Percentiles rank a stretch among this genome's conserved stretches.
Evolutionary conservation across 2,113 vertebrate species (phyloP).

Genomic region (Cynocephalus volans): DNA sequence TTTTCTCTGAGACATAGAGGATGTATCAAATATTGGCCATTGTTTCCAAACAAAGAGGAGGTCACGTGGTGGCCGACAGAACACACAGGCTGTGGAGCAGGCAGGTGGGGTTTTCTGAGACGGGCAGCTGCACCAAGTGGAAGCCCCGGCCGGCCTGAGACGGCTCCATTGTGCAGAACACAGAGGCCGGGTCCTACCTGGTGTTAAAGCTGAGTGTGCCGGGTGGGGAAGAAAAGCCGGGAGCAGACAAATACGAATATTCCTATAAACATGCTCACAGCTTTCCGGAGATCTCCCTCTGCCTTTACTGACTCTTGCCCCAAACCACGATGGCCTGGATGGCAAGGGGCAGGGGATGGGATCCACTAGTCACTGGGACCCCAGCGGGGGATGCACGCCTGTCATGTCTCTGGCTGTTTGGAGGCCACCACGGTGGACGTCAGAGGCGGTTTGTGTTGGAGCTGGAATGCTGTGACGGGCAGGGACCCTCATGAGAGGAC

Average conservation of each 20-base stretch:
- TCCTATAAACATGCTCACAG: too few relatives aligned
- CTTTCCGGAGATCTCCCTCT: too few relatives aligned
- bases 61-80: neutral
- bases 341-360: too few relatives aligned
- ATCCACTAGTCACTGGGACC: too few relatives aligned
- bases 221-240: neutral
- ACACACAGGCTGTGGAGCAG: neutral
- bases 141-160: neutral
- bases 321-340: too few relatives aligned
- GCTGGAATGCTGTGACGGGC: too few relatives aligned
- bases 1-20: neutral
- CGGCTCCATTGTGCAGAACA: neutral
- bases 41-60: neutral
- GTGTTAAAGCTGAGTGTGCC: neutral
- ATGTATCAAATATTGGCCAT: neutral
- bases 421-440: too few relatives aligned
- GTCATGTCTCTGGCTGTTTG: too few relatives aligned
- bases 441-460: too few relatives aligned
- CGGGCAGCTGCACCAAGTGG: neutral
- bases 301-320: too few relatives aligned
- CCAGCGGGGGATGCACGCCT: too few relatives aligned
- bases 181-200: neutral
- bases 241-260: neutral
- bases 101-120: neutral
- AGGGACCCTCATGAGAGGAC: too few relatives aligned